A percentile compares a stretch with the other conserved stretches of the same genome.
Evolutionary conservation across 2,113 vertebrate genomes (phyloP).

Genomic region (Pogona vitticeps): DNA sequence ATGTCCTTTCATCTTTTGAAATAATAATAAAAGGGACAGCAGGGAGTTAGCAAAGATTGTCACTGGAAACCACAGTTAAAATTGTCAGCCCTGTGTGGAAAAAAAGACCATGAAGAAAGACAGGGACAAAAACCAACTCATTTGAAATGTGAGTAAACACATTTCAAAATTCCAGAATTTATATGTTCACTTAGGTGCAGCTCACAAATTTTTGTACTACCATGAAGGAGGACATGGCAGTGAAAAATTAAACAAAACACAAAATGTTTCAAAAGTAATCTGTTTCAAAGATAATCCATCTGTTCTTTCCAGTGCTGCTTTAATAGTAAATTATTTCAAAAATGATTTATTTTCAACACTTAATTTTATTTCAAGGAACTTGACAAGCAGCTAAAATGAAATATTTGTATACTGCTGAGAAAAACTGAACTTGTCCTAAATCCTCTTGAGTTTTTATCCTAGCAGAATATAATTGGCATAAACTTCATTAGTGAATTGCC

Average conservation of each 20-base stretch:
- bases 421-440: background rate
- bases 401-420: background rate
- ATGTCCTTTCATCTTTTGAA: too few species aligned
- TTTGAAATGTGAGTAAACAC: too few species aligned
- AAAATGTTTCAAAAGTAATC: background rate
- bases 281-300: background rate
- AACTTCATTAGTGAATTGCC: too few species aligned
- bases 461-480: too few species aligned
- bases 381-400: background rate
- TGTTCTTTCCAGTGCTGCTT: background rate
- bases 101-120: too few species aligned
- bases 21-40: too few species aligned
- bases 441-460: too few species aligned
- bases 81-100: too few species aligned
- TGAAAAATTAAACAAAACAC: background rate
- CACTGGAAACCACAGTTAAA: too few species aligned
- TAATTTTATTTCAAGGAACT: background rate
- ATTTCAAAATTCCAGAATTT: too few species aligned
- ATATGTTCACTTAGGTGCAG: conserved; percentile 12
- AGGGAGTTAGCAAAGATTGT: too few species aligned
- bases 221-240: background rate
- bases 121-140: too few species aligned
- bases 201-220: conserved; percentile 4
- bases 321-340: background rate
- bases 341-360: background rate